Percentiles rank a stretch among this genome's conserved stretches.
phyloP scores from a whole-genome alignment of 2,113 vertebrate genomes.

The Pachyramphus minor region DNA sequence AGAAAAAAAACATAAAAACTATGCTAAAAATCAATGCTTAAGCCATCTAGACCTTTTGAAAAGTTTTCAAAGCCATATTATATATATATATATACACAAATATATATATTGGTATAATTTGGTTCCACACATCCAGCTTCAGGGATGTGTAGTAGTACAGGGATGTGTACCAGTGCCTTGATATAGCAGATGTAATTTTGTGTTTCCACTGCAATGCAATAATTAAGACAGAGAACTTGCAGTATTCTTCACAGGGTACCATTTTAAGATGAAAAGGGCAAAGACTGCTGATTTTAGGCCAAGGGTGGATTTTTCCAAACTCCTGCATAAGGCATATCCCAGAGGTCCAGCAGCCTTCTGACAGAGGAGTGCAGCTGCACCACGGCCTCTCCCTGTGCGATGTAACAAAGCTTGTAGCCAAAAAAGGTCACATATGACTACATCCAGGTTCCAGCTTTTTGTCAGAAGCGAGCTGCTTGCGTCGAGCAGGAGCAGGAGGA shows the following conservation, averaged over 20 bases:
- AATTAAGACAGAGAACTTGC: neutral
- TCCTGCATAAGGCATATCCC: neutral
- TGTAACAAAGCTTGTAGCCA: neutral
- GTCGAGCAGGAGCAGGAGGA: neutral
- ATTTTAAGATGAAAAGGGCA: neutral
- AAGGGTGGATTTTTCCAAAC: neutral
- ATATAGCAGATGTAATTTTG: neutral
- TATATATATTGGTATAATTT: neutral
- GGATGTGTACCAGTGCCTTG: neutral
- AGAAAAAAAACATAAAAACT: neutral
- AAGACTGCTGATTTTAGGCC: neutral
- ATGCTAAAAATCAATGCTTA: neutral
- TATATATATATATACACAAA: no score
- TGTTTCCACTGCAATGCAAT: neutral
- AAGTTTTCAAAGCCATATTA: neutral
- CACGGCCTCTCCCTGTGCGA: accelerated
- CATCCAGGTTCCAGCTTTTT: neutral
- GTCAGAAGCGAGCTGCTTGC: neutral
- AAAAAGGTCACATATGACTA: neutral
- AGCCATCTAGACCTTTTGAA: neutral
- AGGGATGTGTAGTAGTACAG: no score
- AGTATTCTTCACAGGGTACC: neutral
- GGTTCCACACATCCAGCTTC: neutral
- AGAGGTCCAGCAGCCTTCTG: neutral
- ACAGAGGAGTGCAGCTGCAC: neutral